These are phyloP conservation scores for Gnathonemus echidnorhynchus DNA, from an alignment of 2,113 vertebrate species.

Conservation along the genomic window DNA sequence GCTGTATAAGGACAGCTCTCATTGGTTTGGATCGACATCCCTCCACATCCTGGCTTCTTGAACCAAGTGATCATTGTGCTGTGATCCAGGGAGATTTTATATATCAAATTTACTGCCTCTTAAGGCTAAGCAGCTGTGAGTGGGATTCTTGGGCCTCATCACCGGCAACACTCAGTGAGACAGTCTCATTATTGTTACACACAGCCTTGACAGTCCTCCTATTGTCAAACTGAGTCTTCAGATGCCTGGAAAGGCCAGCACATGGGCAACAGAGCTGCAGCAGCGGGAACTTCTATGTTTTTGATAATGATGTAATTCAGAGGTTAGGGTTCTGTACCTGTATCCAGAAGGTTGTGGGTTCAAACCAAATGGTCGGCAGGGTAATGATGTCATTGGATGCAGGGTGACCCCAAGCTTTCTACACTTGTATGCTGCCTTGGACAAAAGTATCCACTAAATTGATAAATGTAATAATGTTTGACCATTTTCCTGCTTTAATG, in stretches of 20 bases:
- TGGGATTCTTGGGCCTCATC: not conserved
- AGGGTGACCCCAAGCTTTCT: not conserved
- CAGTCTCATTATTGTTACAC: not conserved
- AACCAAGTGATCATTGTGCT: not conserved
- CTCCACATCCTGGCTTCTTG: not conserved
- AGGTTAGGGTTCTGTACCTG: not conserved
- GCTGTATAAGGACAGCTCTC: not conserved
- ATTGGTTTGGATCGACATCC: not conserved
- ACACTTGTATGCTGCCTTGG: not conserved
- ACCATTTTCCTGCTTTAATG: not conserved
- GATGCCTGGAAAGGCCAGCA: not conserved
- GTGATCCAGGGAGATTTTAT: not conserved
- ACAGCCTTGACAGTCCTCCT: not conserved
- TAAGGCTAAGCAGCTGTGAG: not conserved
- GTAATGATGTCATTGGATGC: not conserved
- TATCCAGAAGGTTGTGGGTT: not conserved
- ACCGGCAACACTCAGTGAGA: not conserved
- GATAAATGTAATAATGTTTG: not conserved
- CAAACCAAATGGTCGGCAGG: not conserved
- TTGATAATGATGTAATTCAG: not conserved
- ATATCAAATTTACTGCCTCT: not conserved
- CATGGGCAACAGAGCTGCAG: not conserved
- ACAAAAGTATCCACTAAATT: not conserved
- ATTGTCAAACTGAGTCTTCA: not conserved
- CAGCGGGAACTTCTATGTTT: not conserved